Evolutionary conservation across 2,113 vertebrate genomes (phyloP), one percentile per base, ranked within the genome.

Genomic region (Dromaius novaehollandiae): DNA sequence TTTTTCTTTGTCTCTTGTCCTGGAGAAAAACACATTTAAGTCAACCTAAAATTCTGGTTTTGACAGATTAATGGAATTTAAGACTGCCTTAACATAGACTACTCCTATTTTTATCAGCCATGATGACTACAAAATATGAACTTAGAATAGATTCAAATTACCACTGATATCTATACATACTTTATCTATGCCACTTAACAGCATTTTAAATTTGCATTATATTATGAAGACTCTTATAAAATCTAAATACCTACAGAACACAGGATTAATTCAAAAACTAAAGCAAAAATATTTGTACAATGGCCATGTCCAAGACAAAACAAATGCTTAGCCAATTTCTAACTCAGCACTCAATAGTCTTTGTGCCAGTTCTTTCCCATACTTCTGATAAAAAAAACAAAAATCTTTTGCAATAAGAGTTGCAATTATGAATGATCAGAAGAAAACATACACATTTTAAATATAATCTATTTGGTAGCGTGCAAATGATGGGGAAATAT

Each of bases 51-150:
- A 74, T 56, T 76, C 26, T 64, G 22, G 19, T 65, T 89, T 77
- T 83, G 81, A 83, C 80, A 90, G 74, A 94, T 71, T 66, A 95
- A 93, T 51, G 86, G 25, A 96, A 95, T 68, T 85, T 73, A 90
- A 20, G 13, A 38, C 44, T 66, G 65, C 56, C 48, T 69, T 55
- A 89, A 88, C 11, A 46, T 21, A 50, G 46, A 13, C n/a, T 86
- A 75, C 48, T 88, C 68, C 86, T 91, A 53, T 77, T 91, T 86
- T 17, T 53, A 75, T 40, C 40, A 88, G 82, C 46, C 66, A 76
- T 9, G 65, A 76, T 22, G 9, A 61, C 53, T 71, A 13, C 36
- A 87, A 93, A 90, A 69, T 34, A 94, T 5, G 7, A 93, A 76
- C 51, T 51, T 56, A 13, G 28, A 95, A 75, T 7, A 51, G 25